Base-by-base conservation (phyloP, 2,888 invertebrate species). In the Theodoxus fluviatilis region DNA sequence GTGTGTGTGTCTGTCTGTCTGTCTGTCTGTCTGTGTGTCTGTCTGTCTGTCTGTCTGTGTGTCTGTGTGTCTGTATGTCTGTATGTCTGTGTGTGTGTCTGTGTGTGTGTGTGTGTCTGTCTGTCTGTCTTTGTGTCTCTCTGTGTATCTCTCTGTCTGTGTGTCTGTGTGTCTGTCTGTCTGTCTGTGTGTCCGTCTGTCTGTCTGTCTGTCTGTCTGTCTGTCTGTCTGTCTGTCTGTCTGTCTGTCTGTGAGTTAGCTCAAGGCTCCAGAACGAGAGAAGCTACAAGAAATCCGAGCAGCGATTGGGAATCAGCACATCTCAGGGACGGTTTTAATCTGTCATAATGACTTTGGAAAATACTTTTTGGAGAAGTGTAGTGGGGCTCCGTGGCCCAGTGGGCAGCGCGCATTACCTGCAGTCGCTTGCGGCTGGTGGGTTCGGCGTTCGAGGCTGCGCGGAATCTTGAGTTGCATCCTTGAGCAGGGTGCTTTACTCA, bases 61-160 rank as follows among this genome's bases (percentile, higher is more conserved):
- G 59, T 31, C 28, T 59, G 59, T 33, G 3, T 59, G 33, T 28
- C 28, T 33, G 33, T 28, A 7, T 33, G 28, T 59, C 9, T 31
- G 59, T 59, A 35, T 59, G 25, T 57, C 31, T 57, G 57, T 57
- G 31, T 59, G 59, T 59, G 59, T 59, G 31, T 59, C 33, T 59
- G 59, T 59, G 31, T 59, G 31, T 59, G 59, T 59, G 31, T 59
- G 59, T 59, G 59, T 59, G 7, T 59, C 33, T 59, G 59, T 3
- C 1, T 59, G 31, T 59, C 18, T 22, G 7, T 59, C 33, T 59
- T 7, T n/a, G 9, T 31, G 28, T 59, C 2, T 31, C 9, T 28
- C 18, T 25, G 3, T 59, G 3, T 4, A 9, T 57, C 3, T 15
- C 18, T 9, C 7, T 9, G 49, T 49, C n/a, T 49, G 7, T 9